Evolutionary conservation across 2,113 vertebrate genomes (phyloP).

Genomic region (Psettodes erumei): DNA sequence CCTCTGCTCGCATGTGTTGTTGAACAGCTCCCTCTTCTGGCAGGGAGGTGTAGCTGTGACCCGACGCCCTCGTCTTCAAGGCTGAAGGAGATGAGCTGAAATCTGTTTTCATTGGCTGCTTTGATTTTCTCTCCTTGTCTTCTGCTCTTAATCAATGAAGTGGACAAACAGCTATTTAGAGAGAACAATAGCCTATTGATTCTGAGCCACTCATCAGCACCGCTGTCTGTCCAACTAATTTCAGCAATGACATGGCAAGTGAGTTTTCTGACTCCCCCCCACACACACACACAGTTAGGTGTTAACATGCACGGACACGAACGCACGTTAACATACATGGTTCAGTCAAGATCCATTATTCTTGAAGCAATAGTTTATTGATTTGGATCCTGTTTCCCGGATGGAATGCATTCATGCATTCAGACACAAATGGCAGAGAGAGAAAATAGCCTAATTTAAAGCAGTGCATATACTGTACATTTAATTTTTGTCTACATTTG

Average conservation of each 20-base stretch:
- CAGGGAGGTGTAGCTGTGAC: neutral
- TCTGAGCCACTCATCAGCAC: slow-evolving; percentile 68
- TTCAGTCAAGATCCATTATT: slow-evolving; percentile 28
- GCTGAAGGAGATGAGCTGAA: slow-evolving; percentile 63
- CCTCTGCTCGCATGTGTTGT: slow-evolving; percentile 67
- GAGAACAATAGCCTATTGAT: slow-evolving; percentile 79
- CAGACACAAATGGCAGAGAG: neutral
- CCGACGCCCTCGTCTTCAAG: slow-evolving; percentile 26
- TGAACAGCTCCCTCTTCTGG: slow-evolving; percentile 87
- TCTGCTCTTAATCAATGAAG: slow-evolving; percentile 78
- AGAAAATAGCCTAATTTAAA: slow-evolving; percentile 34
- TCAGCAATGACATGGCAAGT: slow-evolving; percentile 70
- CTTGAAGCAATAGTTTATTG: slow-evolving; percentile 35
- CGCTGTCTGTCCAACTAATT: slow-evolving; percentile 76
- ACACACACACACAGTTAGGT: slow-evolving; percentile 1
- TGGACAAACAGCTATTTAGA: slow-evolving; percentile 82
- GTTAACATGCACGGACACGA: slow-evolving; percentile 24
- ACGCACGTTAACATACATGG: slow-evolving; percentile 18
- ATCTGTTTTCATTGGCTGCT: slow-evolving; percentile 71
- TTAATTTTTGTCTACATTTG: slow-evolving; percentile 26
- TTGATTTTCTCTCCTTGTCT: slow-evolving; percentile 77
- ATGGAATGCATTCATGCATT: slow-evolving; percentile 14
- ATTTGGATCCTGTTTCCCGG: slow-evolving; percentile 40
- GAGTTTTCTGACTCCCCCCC: slow-evolving; percentile 57
- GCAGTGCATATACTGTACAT: slow-evolving; percentile 4